These are phyloP conservation scores for Menura novaehollandiae DNA, from an alignment of 2,113 vertebrate species.

Conservation along the genomic window DNA sequence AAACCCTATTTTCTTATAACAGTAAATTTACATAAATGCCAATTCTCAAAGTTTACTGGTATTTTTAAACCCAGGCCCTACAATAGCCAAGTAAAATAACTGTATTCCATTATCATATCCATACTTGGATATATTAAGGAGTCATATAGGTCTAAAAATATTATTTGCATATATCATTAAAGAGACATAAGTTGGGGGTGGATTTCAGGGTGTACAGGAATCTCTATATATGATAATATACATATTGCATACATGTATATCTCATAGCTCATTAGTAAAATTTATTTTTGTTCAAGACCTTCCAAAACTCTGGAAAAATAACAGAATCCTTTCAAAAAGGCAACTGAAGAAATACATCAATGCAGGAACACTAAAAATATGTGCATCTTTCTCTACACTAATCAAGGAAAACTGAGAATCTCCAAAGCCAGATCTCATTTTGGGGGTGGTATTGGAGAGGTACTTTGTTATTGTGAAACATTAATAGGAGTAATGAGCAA, in stretches of 20 bases:
- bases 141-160: neutral
- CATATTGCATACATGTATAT: neutral
- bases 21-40: neutral
- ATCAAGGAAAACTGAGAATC: neutral
- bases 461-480: neutral
- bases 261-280: neutral
- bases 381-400: neutral
- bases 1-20: neutral
- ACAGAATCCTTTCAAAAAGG: neutral
- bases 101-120: neutral
- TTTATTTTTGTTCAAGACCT: neutral
- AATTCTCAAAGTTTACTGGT: neutral
- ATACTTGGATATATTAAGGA: neutral
- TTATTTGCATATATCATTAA: neutral
- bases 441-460: neutral
- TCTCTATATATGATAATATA: neutral
- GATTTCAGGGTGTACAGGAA: neutral
- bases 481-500: neutral
- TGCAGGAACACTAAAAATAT: neutral
- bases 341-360: neutral
- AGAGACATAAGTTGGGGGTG: fast-evolving
- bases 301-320: neutral
- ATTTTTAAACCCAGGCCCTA: neutral
- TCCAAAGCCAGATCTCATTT: neutral
- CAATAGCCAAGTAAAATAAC: neutral